These are phyloP conservation scores for Diabrotica undecimpunctata DNA, from an alignment of 1,140 invertebrate genomes.

Conservation along the genomic window DNA sequence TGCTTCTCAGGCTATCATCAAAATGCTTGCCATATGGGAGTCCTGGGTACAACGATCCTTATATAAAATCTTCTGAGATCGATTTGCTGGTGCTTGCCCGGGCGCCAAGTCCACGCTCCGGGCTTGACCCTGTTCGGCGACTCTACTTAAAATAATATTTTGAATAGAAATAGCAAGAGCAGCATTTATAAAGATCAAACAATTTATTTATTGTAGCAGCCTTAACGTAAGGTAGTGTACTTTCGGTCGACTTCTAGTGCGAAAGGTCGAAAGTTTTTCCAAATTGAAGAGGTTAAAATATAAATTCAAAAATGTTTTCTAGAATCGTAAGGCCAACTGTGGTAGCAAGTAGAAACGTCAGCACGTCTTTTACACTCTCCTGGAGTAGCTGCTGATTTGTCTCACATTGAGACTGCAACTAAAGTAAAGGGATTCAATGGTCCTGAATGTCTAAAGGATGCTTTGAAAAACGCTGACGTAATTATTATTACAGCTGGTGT, in stretches of 20 bases:
- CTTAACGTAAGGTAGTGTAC: too few species aligned
- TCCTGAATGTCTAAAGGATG: slow-evolving; percentile 64
- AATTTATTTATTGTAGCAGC: too few species aligned
- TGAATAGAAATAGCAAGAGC: too few species aligned
- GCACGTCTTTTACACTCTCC: slow-evolving; percentile 90
- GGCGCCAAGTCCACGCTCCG: too few species aligned
- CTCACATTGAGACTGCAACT: slow-evolving; percentile 84
- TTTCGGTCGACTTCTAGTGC: not conserved
- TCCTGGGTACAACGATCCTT: too few species aligned
- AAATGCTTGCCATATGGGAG: too few species aligned
- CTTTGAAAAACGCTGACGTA: slow-evolving; percentile 71
- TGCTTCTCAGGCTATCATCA: too few species aligned
- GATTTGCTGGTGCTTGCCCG: too few species aligned
- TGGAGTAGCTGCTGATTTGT: slow-evolving; percentile 96
- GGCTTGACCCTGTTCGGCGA: too few species aligned
- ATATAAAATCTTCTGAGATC: too few species aligned
- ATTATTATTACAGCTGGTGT: slow-evolving; percentile 98
- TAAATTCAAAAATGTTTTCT: slow-evolving; percentile 52
- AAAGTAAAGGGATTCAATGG: slow-evolving; percentile 49
- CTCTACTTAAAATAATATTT: too few species aligned
- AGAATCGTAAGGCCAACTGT: slow-evolving; percentile 50
- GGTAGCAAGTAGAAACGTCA: slow-evolving; percentile 51
- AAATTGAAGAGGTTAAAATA: not conserved
- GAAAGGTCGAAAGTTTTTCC: slow-evolving; percentile 21
- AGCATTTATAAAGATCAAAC: too few species aligned